Base-by-base conservation (phyloP, 2,888 invertebrate genomes). In the Tiliacea citrago region DNA sequence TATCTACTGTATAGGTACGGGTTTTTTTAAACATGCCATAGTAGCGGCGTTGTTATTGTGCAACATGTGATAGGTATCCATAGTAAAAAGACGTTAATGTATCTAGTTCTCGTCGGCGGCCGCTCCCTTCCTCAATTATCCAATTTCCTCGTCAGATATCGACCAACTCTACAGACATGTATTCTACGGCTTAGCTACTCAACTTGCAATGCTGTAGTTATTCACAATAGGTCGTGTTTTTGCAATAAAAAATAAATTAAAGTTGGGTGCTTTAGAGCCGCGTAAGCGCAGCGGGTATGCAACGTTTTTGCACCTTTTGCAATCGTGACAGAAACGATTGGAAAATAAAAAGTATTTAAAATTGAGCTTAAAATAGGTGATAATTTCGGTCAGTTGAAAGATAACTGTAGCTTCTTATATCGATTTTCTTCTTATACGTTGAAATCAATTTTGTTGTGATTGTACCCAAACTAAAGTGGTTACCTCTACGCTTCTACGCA, bases 41-140 rank as follows among this genome's bases (percentile, higher is more conserved):
- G 16, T n/a, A 60, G 21, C 10, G 24, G 42, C 18, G 21, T 49
- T 73, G 58, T 61, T 75, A 70, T 71, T 78, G 73, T 57, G 75
- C 67, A 84, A 84, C 75, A 72, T 67, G 66, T 69, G 68, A 63
- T 68, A n/a, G n/a, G n/a, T n/a, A 61, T 63, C 35, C 51, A 70
- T 75, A 75, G 76, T 69, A 67, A 73, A 78, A 79, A 80, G 51
- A 72, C 67, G 42, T 68, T 18, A 63, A 81, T 72, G 49, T 77
- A 78, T 57, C 39, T 74, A 82, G 79, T 68, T 74, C 79, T 80
- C 69, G 79, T 75, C 86, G 79, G 79, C 85, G 88, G 88, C 92
- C 93, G 91, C 93, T 95, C 95, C 94, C 94, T 94, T 95, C 94
- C 94, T 94, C 94, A 94, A 95, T 95, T 95, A 94, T 95, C 93